Conservation (phyloP, 2,888 invertebrate genomes). For the Drosophila multiciliata region DNA sequence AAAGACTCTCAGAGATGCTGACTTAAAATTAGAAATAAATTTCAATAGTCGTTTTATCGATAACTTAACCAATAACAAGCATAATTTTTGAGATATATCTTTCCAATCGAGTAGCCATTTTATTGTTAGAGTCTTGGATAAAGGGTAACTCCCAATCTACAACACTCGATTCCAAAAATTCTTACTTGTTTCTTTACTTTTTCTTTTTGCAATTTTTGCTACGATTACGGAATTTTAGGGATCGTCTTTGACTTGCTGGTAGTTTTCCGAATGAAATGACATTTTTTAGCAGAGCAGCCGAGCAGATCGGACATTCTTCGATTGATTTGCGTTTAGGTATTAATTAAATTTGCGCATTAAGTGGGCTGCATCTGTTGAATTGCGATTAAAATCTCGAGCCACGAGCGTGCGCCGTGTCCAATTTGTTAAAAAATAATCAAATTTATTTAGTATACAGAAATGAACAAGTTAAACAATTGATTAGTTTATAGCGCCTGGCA, state of each 20-base stretch:
- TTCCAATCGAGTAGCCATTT: background rate
- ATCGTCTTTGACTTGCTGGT: constrained; percentile 5
- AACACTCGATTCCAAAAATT: background rate
- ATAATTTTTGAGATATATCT: background rate
- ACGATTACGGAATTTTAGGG: background rate
- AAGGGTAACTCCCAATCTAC: background rate
- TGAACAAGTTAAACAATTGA: constrained; percentile 48
- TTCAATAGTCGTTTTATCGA: background rate
- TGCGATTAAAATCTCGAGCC: constrained; percentile 31
- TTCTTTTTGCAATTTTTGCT: background rate
- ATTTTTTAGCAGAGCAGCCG: background rate
- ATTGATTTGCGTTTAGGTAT: constrained; percentile 48
- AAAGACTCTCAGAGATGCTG: background rate
- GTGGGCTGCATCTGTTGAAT: constrained; percentile 32
- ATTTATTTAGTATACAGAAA: constrained; percentile 7
- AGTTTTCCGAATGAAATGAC: constrained; percentile 28
- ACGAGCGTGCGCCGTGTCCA: constrained; percentile 38
- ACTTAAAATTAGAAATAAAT: background rate
- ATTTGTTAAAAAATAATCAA: constrained; percentile 24
- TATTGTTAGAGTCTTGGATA: background rate
- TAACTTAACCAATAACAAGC: background rate
- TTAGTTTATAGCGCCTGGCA: constrained; percentile 62
- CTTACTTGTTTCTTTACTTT: background rate
- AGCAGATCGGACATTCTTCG: constrained; percentile 10
- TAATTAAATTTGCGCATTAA: constrained; percentile 51